Base-by-base conservation (phyloP, 2,797 vertebrate genomes). In the Columba guinea region DNA sequence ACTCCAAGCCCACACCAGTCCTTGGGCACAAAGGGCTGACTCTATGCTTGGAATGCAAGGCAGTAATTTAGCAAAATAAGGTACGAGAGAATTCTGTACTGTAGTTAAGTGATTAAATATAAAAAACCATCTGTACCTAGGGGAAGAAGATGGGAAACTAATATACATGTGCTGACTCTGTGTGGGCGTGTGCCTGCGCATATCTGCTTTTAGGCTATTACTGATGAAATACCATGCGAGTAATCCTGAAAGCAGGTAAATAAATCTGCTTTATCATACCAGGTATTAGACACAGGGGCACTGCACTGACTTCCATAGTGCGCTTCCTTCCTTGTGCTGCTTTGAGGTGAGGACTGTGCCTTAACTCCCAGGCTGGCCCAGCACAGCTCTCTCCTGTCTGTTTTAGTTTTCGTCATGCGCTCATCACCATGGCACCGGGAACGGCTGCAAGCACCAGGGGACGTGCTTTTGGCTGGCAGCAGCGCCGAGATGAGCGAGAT, bases 211-310 rank as follows among this genome's bases (percentile, higher is more conserved):
- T 55, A 80, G 74, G 67, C 62, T 69, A 41, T 70, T 52, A 24
- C n/a, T 28, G 1, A 0, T 62, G 49, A 60, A 56, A 22, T 55
- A 30, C 2, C 10, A 1, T 3, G 2, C 60, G 58, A 64, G 52
- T 83, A 51, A 60, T 70, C 68, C 81, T 62, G 71, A 56, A 64
- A 69, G 84, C 52, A 70, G 34, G 16, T 49, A n/a, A 37, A 62
- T 63, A n/a, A 34, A 62, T 60, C 52, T 89, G 28, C 3, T 1
- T n/a, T 62, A 15, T 51, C 28, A 5, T 60, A 46, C 53, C 39
- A 21, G n/a, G 37, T 37, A 3, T 65, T 46, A 3, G 1, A 41
- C 12, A 17, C 34, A 0, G 0, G 14, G 68, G 17, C 51, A 12
- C 71, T 30, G 56, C 14, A 2, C 52, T 59, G 5, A 11, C 30